A percentile compares a stretch with the other conserved stretches of the same genome.
These are phyloP conservation scores for Cynoglossus semilaevis DNA, from an alignment of 2,113 vertebrate species.

Conservation along the genomic window DNA sequence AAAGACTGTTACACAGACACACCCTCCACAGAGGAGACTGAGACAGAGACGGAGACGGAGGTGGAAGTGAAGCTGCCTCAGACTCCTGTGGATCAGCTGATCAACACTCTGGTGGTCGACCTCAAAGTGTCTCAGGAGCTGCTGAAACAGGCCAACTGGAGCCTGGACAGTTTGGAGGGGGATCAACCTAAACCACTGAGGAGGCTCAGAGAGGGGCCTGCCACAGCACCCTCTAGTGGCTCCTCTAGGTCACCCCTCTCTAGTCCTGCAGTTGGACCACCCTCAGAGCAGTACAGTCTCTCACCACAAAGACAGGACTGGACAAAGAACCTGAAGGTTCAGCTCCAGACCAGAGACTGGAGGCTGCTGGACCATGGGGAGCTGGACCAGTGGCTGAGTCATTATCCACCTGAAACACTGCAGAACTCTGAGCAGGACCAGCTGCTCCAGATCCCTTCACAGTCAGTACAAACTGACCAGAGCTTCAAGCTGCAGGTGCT, in stretches of 20 bases:
- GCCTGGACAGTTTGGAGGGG: conserved; percentile 24
- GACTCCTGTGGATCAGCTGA: conserved; percentile 12
- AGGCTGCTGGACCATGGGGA: conserved; percentile 9
- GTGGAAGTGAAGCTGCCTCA: background rate
- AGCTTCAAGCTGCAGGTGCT: conserved; percentile 34
- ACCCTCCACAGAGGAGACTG: background rate
- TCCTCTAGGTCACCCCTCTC: background rate
- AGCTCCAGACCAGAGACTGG: conserved; percentile 13
- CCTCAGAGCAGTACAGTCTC: conserved; percentile 19
- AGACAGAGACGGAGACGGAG: background rate
- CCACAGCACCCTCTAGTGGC: background rate
- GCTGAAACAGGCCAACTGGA: conserved; percentile 44
- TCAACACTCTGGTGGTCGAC: conserved; percentile 51
- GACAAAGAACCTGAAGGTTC: conserved; percentile 14
- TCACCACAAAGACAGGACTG: background rate
- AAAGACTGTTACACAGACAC: background rate
- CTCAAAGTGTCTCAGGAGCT: conserved; percentile 60
- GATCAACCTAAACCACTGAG: background rate
- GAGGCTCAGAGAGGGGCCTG: background rate
- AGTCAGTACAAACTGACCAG: conserved; percentile 6
- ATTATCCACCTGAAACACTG: background rate
- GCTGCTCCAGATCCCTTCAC: background rate
- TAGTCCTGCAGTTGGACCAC: conserved; percentile 48
- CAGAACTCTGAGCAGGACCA: background rate
- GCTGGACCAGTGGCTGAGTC: conserved; percentile 12